Conservation (phyloP, 2,113 vertebrate genomes). For the Paedocypris sp. region DNA sequence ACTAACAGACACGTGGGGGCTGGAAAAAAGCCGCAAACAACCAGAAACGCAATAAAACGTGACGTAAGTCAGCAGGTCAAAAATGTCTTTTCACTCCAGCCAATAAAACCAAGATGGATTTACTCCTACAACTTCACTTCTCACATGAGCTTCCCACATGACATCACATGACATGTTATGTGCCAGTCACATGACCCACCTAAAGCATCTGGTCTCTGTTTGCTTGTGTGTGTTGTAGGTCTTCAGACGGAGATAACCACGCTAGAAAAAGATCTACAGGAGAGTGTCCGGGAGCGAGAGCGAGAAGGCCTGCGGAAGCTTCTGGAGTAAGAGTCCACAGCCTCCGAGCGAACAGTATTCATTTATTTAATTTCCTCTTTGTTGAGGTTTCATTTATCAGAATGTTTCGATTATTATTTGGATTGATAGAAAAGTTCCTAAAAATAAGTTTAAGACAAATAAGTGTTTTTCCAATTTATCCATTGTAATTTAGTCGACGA, state of each 20-base stretch:
- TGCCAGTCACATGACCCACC: neutral
- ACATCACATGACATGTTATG: no score
- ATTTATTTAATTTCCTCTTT: no score
- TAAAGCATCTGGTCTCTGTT: conserved; percentile 10
- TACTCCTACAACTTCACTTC: neutral
- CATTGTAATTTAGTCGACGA: no score
- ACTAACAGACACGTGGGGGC: no score
- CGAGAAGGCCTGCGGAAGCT: conserved; percentile 57
- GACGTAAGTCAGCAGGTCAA: neutral
- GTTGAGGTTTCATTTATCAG: no score
- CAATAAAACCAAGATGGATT: neutral
- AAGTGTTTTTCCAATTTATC: no score
- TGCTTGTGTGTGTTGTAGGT: conserved; percentile 55
- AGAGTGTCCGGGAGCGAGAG: conserved; percentile 54
- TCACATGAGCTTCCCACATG: neutral
- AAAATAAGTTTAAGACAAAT: no score
- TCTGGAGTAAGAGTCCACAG: conserved; percentile 61
- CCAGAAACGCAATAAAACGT: neutral
- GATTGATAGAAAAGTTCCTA: no score
- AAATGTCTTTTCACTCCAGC: neutral
- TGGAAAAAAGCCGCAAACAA: neutral
- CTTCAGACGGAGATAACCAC: conserved; percentile 61
- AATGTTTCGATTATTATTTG: no score
- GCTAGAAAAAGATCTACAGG: conserved; percentile 58
- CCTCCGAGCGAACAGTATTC: no score